Evolutionary conservation across 2,888 invertebrate genomes (phyloP), one percentile per base, ranked within the genome.

Genomic region (Apoda limacodes): DNA sequence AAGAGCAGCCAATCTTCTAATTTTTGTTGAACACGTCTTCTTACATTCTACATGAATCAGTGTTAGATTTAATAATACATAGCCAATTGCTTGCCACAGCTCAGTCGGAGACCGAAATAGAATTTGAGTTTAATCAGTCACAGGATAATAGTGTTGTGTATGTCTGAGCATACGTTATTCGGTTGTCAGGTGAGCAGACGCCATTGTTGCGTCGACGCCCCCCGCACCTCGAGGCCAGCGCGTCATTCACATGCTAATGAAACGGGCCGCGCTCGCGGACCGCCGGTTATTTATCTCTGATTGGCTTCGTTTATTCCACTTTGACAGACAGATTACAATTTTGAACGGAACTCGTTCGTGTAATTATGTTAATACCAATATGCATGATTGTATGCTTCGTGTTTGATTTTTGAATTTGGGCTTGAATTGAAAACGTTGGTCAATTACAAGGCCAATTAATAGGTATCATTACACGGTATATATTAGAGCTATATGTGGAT

Each of bases 231-330:
- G 17, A 17, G n/a, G n/a, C 38, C 52, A 49, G 45, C 51, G 42
- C 53, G 47, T 52, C 64, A 68, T 75, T 69, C 74, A 60, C 69
- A 78, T 78, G 78, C 68, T 76, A 78, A 80, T 76, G 74, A 66
- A 69, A 63, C 61, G 57, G 48, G 60, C 61, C 63, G 55, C 59
- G 63, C 59, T 56, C 60, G 62, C 60, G 61, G 70, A 68, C 71
- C 61, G 58, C 55, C 57, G 58, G 71, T 74, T 76, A 71, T 75
- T 76, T 76, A 78, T 75, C 72, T 78, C 70, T 74, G 74, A 78
- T 78, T 78, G 72, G 71, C 59, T 69, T 59, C 64, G 65, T 71
- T 68, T 69, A 74, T 74, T 66, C 63, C 71, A 63, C 59, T 66
- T 72, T 68, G 65, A 70, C 70, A 63, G 72, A 67, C 68, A 68